phyloP scores from a whole-genome alignment of 2,888 invertebrate genomes.

The Phoenoteleia sp. region DNA sequence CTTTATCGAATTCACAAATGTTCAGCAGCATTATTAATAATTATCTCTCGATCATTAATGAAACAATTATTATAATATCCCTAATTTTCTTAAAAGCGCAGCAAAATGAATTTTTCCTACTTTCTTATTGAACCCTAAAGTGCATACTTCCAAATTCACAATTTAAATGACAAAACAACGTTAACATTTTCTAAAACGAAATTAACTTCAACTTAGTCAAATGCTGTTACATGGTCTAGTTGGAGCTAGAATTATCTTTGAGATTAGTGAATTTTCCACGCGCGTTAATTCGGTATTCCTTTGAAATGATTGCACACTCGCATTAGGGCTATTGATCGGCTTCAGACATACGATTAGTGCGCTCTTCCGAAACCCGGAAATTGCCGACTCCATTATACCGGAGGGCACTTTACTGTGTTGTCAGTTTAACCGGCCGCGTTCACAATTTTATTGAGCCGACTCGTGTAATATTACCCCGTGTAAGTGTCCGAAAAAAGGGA shows the following conservation, averaged over 20 bases:
- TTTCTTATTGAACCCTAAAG: no score
- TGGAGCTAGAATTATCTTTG: slow-evolving; percentile 13
- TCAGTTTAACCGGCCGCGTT: slow-evolving; percentile 74
- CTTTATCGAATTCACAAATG: no score
- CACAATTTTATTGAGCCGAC: slow-evolving; percentile 76
- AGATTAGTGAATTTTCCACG: slow-evolving; percentile 54
- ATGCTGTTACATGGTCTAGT: neutral
- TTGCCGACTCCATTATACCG: slow-evolving; percentile 70
- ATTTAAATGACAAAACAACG: no score
- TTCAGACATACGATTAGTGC: slow-evolving; percentile 71
- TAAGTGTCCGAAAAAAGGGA: slow-evolving; percentile 29
- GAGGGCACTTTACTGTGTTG: slow-evolving; percentile 69
- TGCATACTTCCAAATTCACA: no score
- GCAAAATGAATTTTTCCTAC: no score
- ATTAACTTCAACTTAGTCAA: neutral
- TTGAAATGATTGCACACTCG: slow-evolving; percentile 63
- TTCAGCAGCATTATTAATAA: no score
- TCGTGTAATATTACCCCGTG: slow-evolving; percentile 43
- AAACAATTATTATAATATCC: no score
- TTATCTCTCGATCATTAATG: no score
- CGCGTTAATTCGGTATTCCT: slow-evolving; percentile 60
- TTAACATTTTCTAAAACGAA: no score
- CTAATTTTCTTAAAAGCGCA: no score
- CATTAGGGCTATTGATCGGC: slow-evolving; percentile 68
- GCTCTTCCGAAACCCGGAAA: slow-evolving; percentile 73